A percentile compares a stretch with the other conserved stretches of the same genome.
Conservation (phyloP, 2,888 invertebrate species). For the Cryptophagus acutangulus region DNA sequence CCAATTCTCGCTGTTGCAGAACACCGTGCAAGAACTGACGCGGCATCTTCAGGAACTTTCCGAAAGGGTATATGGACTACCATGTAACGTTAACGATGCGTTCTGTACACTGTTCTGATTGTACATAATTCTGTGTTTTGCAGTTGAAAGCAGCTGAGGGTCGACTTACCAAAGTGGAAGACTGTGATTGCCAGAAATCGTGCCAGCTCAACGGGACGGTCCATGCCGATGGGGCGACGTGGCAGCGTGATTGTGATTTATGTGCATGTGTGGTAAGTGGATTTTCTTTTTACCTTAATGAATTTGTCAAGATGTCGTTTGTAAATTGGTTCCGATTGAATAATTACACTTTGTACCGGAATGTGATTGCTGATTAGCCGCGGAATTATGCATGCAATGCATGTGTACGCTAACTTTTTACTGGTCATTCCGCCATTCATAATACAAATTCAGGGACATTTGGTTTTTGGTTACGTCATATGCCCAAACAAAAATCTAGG, state of each 20-base stretch:
- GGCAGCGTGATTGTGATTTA: slow-evolving; percentile 80
- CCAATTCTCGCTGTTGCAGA: slow-evolving; percentile 78
- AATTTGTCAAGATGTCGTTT: too few relatives aligned
- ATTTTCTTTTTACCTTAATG: too few relatives aligned
- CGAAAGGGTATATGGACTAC: slow-evolving; percentile 67
- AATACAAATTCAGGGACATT: too few relatives aligned
- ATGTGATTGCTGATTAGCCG: too few relatives aligned
- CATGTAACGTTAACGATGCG: slow-evolving; percentile 47
- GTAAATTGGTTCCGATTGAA: too few relatives aligned
- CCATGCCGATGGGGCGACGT: slow-evolving; percentile 77
- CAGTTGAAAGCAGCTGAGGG: slow-evolving; percentile 79
- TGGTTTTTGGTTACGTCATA: too few relatives aligned
- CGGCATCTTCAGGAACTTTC: slow-evolving; percentile 76
- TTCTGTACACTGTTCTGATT: slow-evolving; percentile 45
- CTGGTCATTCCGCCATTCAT: too few relatives aligned
- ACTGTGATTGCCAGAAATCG: slow-evolving; percentile 87
- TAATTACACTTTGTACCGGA: too few relatives aligned
- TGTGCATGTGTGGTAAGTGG: slow-evolving; percentile 81
- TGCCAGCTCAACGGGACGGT: slow-evolving; percentile 71
- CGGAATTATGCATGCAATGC: too few relatives aligned
- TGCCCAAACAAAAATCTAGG: too few relatives aligned
- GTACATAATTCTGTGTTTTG: slow-evolving; percentile 43
- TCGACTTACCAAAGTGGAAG: slow-evolving; percentile 72
- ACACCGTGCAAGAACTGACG: slow-evolving; percentile 75
- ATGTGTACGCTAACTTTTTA: too few relatives aligned